Evolutionary conservation across 1,140 invertebrate species (phyloP), one percentile per base, ranked within the genome.

Genomic region (Aphaenogaster floridana): DNA sequence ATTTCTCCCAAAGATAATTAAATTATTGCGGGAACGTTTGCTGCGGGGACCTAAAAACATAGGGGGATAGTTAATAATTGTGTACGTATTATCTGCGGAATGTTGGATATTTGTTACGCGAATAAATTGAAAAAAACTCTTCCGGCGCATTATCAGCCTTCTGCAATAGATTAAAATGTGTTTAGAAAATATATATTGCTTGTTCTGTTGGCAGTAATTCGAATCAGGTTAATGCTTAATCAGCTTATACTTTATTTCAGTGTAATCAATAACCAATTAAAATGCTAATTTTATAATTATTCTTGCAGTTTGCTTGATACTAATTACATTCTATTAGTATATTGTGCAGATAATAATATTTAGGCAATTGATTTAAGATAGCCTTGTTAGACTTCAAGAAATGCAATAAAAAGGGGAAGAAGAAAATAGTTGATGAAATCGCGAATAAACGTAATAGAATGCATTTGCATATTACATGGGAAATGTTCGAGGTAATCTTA

Each of bases 21-120:
- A 71, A 81, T 81, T 81, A 81, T 69, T 80, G 36, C 28, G 13
- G 13, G 3, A 80, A 71, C 42, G 48, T 54, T 71, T 54, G n/a
- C 21, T 8, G 17, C 17, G 6, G 1, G 1, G 11, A 11, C n/a
- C 28, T 48, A 66, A 78, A 78, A 64, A 78, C 52, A 13, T 42
- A 42, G 15, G 6, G 9, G 11, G 0, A 77, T 76, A 15, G 54
- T 59, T 42, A 59, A 61, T 77, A 59, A 45, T 74, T 77, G 11
- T 45, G n/a, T 15, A 57, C 13, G 28, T 28, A 15, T 59, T 42
- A 61, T 77, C 21, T 9, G 39, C 15, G 21, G n/a, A 77, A 61
- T 13, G 39, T 77, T 21, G 21, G n/a, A 42, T 42, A 77, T 59
- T 77, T 77, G 13, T 77, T 39, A 11, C n/a, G 21, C 13, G 21